phyloP scores from a whole-genome alignment of 2,113 vertebrate species.

The Gadus chalcogrammus region DNA sequence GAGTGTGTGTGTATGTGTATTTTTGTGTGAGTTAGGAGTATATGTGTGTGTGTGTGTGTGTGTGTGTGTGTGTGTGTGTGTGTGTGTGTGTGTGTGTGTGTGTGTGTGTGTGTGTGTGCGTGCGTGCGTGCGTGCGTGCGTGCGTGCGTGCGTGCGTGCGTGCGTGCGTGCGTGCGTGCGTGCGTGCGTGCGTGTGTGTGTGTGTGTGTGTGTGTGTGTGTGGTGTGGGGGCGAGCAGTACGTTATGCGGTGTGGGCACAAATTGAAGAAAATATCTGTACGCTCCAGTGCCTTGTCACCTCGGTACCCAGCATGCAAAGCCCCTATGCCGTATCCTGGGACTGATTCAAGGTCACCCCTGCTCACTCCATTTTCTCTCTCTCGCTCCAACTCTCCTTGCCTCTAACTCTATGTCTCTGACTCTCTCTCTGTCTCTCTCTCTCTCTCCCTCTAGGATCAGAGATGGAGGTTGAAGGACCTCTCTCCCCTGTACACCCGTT shows the following conservation, averaged over 20 bases:
- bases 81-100: no score
- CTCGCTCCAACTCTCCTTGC: neutral
- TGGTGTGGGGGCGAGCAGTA: conserved; percentile 37
- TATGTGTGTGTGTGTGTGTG: no score
- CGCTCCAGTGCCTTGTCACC: conserved; percentile 35
- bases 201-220: conserved; percentile 48
- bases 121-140: conserved; percentile 1
- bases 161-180: conserved; percentile 33
- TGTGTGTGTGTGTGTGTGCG: no score
- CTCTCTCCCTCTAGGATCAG: neutral
- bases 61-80: no score
- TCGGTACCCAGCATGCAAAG: conserved; percentile 27
- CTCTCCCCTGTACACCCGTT: conserved; percentile 25
- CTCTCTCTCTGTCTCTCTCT: neutral
- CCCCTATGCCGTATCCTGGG: conserved; percentile 18
- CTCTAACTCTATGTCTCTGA: neutral
- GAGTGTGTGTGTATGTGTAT: no score
- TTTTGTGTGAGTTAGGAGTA: no score
- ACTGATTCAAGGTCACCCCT: conserved; percentile 35
- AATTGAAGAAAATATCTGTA: conserved; percentile 30
- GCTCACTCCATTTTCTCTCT: conserved; percentile 7
- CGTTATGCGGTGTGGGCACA: conserved; percentile 42
- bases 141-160: conserved; percentile 32
- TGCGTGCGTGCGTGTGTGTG: conserved; percentile 25
- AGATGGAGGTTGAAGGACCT: conserved; percentile 3